Base-by-base conservation (phyloP, 2,888 invertebrate genomes). In the Ceriagrion tenellum region DNA sequence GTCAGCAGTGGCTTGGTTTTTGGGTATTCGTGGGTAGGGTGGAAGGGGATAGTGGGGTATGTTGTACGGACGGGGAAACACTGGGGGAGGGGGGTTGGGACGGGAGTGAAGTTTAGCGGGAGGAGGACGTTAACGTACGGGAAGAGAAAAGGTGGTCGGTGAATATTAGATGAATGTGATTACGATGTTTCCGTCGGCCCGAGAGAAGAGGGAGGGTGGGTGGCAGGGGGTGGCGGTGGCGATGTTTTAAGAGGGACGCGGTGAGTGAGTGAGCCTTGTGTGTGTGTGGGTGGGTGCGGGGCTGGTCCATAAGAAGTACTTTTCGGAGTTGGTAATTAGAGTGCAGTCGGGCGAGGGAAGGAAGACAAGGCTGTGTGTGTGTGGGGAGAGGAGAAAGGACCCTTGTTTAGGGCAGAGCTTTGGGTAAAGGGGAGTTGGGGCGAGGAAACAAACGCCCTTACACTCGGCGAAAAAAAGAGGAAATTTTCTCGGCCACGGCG, bases 161-260 rank as follows among this genome's bases (percentile, higher is more conserved):
- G 81, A 81, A 81, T 81, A 81, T 81, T 81, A 81, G 81, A 81
- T 81, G 81, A 81, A 81, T 81, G 81, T 81, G 81, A 81, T 81
- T 81, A 81, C 81, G 81, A 81, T 81, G 81, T 81, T 81, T n/a
- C n/a, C 26, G n/a, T 47, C 47, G 47, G 47, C 47, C 8, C 4
- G 47, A 47, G 47, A 47, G 59, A 59, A 47, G 59, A 59, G 20
- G 59, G 69, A 69, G 69, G 23, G 69, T 2, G 47, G 47, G 47
- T 4, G 8, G 47, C 2, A 47, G 47, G 47, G 4, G 2, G 47
- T 47, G 47, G 47, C n/a, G n/a, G 47, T 47, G 47, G 47, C 47
- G 47, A 47, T 69, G 69, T 69, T 69, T 69, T 69, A 69, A 69
- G 69, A 69, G 69, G 26, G 69, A 69, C 47, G 47, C 12, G 59